Evolutionary conservation across 2,113 vertebrate genomes (phyloP).

Genomic region (Clarias macrocephalus): DNA sequence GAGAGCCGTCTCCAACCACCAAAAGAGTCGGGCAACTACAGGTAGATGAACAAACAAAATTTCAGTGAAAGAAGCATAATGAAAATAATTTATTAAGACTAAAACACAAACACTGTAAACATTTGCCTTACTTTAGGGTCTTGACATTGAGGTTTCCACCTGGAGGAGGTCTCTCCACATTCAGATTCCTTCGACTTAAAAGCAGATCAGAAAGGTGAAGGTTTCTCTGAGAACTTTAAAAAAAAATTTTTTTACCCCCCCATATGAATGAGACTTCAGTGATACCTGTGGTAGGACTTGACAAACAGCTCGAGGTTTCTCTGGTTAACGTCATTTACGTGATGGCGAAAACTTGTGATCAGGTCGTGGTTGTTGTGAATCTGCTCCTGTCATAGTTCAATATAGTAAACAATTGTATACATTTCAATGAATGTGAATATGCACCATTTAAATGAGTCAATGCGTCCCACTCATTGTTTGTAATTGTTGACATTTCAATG

Average conservation of each 20-base stretch:
- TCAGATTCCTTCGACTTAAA: slow-evolving; percentile 79
- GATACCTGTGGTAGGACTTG: slow-evolving; percentile 86
- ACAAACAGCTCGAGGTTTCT: slow-evolving; percentile 88
- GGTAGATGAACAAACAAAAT: not conserved
- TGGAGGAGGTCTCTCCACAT: slow-evolving; percentile 84
- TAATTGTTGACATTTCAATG: not conserved
- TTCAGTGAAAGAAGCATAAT: not conserved
- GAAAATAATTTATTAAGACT: not conserved
- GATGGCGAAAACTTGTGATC: slow-evolving; percentile 87
- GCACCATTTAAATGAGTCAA: not conserved
- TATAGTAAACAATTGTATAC: not conserved
- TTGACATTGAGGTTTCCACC: slow-evolving; percentile 71
- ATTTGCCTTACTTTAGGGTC: slow-evolving; percentile 78
- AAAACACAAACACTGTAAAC: not conserved
- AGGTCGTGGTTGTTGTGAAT: slow-evolving; percentile 86
- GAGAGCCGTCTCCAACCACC: slow-evolving; percentile 85
- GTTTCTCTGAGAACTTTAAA: not conserved
- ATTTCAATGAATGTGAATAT: not conserved
- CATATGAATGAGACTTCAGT: not conserved
- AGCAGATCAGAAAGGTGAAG: not conserved
- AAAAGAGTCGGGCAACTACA: slow-evolving; percentile 80
- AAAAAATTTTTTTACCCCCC: too few species aligned
- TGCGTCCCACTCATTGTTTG: not conserved
- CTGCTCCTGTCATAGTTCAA: slow-evolving; percentile 79
- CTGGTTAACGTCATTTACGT: slow-evolving; percentile 89